These are phyloP conservation scores for Fabriciana adippe DNA, from an alignment of 2,888 invertebrate genomes.

Conservation along the genomic window DNA sequence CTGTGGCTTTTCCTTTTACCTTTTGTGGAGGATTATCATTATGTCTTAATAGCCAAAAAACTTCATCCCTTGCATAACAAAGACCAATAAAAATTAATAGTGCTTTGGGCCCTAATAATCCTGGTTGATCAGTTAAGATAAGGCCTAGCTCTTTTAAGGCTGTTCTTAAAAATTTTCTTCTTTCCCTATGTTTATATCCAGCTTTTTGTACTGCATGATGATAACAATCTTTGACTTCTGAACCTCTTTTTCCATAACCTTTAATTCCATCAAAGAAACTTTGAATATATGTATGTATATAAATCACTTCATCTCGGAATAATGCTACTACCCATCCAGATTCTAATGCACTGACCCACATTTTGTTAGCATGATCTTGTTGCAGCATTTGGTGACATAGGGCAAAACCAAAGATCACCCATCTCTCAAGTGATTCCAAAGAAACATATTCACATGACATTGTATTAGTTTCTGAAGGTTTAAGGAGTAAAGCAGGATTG, in stretches of 20 bases:
- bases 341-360: slow-evolving; percentile 96
- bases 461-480: slow-evolving; percentile 96
- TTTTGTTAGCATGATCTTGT: slow-evolving; percentile 91
- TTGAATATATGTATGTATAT: slow-evolving; percentile 96
- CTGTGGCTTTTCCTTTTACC: slow-evolving; percentile 92
- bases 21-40: slow-evolving; percentile 97
- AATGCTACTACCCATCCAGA: slow-evolving; percentile 97
- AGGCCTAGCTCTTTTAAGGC: slow-evolving; percentile 97
- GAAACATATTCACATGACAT: slow-evolving; percentile 99
- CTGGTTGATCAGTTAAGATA: slow-evolving; percentile 98
- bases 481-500: slow-evolving; percentile 96
- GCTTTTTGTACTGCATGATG: slow-evolving; percentile 95
- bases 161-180: slow-evolving; percentile 97
- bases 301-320: slow-evolving; percentile 98
- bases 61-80: slow-evolving; percentile 97
- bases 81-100: slow-evolving; percentile 97
- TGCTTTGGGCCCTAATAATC: slow-evolving; percentile 98
- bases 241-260: slow-evolving; percentile 94
- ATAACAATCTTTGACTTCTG: slow-evolving; percentile 98
- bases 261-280: slow-evolving; percentile 97
- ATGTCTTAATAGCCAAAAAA: slow-evolving; percentile 97
- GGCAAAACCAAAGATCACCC: slow-evolving; percentile 97
- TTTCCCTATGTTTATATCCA: slow-evolving; percentile 95
- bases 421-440: slow-evolving; percentile 96
- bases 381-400: slow-evolving; percentile 94